Evolutionary conservation across 2,888 invertebrate genomes (phyloP), one percentile per base, ranked within the genome.

Genomic region (Stenchaetothrips biformis): DNA sequence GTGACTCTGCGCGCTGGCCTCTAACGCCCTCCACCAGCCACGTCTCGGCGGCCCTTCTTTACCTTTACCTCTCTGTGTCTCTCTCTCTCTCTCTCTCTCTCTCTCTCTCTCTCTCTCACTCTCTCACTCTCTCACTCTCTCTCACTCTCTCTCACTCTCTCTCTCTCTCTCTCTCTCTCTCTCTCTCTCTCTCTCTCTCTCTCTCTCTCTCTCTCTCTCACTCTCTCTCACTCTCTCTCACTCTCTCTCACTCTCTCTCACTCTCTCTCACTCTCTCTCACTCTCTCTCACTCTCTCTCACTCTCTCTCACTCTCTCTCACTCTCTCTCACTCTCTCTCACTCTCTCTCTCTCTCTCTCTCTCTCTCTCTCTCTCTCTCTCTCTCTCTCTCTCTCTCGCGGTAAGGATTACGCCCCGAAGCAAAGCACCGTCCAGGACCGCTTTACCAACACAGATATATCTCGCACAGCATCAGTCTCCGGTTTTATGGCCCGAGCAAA

Each of bases 151-250:
- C 78, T 27, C 79, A 59, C 78, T 27, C 53, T 48, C 79, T 67
- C 48, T 80, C 47, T 74, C 78, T 86, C 85, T 86, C 85, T 81
- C 85, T 85, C 85, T 85, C 85, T 84, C 85, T 84, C 85, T 85
- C 85, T 84, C 84, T 85, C 84, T 84, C 83, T 81, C 81, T 27
- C 18, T 67, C 48, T 47, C 48, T 18, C 25, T 79, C 62, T 62
- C 59, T 25, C 47, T 79, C 59, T 79, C 59, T 53, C 59, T 48
- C 79, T 79, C 47, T 18, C 59, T 67, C 21, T 86, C 85, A 86
- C 85, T 81, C 85, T 85, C 84, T 84, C 85, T 84, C 85, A 84
- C 85, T 84, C 48, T 53, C 25, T 53, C 49, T 48, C 13, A 21
- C n/a, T 77, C 48, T 25, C 80, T 80, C 67, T 27, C 78, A 37